Percentiles rank a stretch among this genome's conserved stretches.
Conservation (phyloP, 2,797 vertebrate genomes). For the Amniataba percoides region DNA sequence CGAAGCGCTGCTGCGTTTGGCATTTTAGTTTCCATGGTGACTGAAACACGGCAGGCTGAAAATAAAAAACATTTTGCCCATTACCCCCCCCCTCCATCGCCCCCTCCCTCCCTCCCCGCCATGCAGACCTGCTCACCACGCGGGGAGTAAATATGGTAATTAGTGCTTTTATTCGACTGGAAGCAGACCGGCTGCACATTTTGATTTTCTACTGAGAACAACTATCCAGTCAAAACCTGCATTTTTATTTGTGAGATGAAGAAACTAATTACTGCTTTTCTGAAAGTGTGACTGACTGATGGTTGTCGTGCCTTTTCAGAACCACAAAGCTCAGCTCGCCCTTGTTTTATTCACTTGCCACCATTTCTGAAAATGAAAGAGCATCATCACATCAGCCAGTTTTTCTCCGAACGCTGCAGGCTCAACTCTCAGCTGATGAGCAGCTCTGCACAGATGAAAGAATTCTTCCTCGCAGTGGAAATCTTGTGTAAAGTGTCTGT, state of each 20-base stretch:
- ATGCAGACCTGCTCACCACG: constrained; percentile 1
- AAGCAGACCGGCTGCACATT: constrained; percentile 6
- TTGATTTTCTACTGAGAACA: background rate
- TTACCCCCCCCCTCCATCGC: background rate
- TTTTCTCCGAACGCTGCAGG: background rate
- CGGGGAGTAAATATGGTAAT: constrained; percentile 40
- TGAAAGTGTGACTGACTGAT: background rate
- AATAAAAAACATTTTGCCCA: constrained; percentile 14
- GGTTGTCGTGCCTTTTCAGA: background rate
- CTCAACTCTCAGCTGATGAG: constrained; percentile 19
- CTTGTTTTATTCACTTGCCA: background rate
- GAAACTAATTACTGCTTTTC: background rate
- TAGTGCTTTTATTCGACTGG: background rate
- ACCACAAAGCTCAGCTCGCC: background rate
- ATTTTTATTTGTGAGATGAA: background rate
- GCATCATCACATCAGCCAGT: background rate
- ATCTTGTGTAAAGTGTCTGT: background rate
- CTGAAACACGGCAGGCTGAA: constrained; percentile 8
- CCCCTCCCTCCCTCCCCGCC: background rate
- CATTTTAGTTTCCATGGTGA: constrained; percentile 75
- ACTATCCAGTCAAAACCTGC: background rate
- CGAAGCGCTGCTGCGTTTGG: constrained; percentile 43
- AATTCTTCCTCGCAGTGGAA: background rate
- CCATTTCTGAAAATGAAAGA: constrained; percentile 17
- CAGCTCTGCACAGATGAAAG: constrained; percentile 25